These are phyloP conservation scores for Orthosia incerta DNA, from an alignment of 2,888 invertebrate genomes.

Conservation along the genomic window DNA sequence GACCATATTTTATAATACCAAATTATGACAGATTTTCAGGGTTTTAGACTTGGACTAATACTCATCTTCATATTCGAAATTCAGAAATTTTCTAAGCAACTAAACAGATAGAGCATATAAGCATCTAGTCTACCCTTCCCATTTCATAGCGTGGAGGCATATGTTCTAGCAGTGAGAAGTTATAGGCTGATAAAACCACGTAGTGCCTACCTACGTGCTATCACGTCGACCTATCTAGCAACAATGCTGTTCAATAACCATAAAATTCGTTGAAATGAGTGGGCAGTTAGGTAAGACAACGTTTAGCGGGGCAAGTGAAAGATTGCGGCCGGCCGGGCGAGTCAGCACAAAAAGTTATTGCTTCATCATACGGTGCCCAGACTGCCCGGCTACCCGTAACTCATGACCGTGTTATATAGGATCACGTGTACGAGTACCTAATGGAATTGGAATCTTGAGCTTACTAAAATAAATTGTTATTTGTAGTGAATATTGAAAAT, in stretches of 20 bases:
- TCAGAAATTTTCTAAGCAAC: no score
- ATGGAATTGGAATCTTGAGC: conserved; percentile 4
- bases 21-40: no score
- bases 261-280: conserved; percentile 57
- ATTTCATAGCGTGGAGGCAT: background rate
- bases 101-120: no score
- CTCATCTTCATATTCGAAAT: no score
- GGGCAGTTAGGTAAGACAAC: conserved; percentile 46
- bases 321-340: conserved; percentile 50
- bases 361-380: conserved; percentile 57
- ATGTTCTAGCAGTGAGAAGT: background rate
- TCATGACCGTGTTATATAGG: conserved; percentile 48
- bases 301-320: conserved; percentile 55
- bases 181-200: background rate
- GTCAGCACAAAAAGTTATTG: conserved; percentile 72
- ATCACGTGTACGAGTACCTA: background rate
- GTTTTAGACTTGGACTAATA: no score
- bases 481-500: conserved; percentile 11
- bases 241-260: conserved; percentile 19
- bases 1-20: no score
- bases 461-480: conserved; percentile 22
- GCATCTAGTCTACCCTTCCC: no score
- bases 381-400: conserved; percentile 44
- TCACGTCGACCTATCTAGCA: background rate
- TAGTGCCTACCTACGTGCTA: background rate